Evolutionary conservation across 2,888 invertebrate genomes (phyloP).

Genomic region (Ischnura elegans): DNA sequence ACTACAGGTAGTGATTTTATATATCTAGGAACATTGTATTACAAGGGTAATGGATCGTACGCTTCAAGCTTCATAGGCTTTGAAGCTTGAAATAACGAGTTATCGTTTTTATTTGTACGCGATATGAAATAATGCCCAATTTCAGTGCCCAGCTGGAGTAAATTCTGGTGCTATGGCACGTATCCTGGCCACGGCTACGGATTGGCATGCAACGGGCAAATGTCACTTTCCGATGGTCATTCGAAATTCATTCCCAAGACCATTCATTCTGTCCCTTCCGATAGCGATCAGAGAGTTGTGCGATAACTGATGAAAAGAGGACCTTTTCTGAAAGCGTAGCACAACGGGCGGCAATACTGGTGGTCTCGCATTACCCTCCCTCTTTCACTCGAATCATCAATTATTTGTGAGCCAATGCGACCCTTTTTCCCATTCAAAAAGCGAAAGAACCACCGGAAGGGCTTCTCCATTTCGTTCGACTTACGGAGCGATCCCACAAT

Average conservation of each 20-base stretch:
- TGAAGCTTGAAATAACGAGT: too few relatives aligned
- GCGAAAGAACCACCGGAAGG: constrained; percentile 24
- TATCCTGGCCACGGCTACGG: too few relatives aligned
- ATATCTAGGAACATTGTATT: too few relatives aligned
- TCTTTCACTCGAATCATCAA: constrained; percentile 45
- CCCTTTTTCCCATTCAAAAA: neutral
- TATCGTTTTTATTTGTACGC: too few relatives aligned
- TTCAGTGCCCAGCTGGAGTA: too few relatives aligned
- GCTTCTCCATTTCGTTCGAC: neutral
- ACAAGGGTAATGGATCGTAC: too few relatives aligned
- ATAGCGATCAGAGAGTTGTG: neutral
- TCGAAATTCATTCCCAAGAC: constrained; percentile 14
- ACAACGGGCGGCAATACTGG: neutral
- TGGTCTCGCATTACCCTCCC: neutral
- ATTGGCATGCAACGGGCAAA: neutral
- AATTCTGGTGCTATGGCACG: too few relatives aligned
- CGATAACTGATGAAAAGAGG: constrained; percentile 10
- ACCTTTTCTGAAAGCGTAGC: neutral
- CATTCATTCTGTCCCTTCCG: neutral
- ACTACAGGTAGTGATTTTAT: too few relatives aligned
- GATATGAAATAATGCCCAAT: too few relatives aligned
- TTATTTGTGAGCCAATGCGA: constrained; percentile 15
- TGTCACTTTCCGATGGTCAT: constrained; percentile 5
- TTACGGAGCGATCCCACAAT: neutral
- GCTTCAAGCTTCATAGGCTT: too few relatives aligned